Evolutionary conservation across 2,113 vertebrate species (phyloP).

Genomic region (Puma concolor): DNA sequence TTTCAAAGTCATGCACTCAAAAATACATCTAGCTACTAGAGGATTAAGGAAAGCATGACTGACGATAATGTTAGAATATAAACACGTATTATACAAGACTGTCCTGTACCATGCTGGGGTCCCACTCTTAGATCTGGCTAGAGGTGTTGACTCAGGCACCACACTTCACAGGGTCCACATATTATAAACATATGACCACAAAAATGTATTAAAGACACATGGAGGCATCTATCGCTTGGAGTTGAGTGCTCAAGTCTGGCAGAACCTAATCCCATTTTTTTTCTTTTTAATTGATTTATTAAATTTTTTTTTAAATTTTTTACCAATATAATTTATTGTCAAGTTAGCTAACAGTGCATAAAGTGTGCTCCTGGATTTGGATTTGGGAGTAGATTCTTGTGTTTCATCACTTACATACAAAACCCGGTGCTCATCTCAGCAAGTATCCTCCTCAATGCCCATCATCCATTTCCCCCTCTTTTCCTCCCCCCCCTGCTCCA

Average conservation of each 20-base stretch:
- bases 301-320: no score
- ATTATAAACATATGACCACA: neutral
- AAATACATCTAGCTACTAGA: neutral
- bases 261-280: neutral
- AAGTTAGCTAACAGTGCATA: no score
- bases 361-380: no score
- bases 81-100: neutral
- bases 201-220: neutral
- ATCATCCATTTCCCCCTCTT: no score
- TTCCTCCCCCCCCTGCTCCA: no score
- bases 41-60: neutral
- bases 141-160: no score
- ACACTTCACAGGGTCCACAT: neutral
- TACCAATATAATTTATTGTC: no score
- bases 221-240: neutral
- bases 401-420: no score
- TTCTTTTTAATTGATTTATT: no score
- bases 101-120: accelerated
- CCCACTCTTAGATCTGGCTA: neutral
- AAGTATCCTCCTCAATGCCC: no score
- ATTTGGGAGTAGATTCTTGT: no score
- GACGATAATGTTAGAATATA: accelerated
- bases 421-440: no score
- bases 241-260: neutral
- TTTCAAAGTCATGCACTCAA: neutral